Conservation (phyloP, 92 coral and sea anemone species). For the Epizoanthus stellaris region DNA sequence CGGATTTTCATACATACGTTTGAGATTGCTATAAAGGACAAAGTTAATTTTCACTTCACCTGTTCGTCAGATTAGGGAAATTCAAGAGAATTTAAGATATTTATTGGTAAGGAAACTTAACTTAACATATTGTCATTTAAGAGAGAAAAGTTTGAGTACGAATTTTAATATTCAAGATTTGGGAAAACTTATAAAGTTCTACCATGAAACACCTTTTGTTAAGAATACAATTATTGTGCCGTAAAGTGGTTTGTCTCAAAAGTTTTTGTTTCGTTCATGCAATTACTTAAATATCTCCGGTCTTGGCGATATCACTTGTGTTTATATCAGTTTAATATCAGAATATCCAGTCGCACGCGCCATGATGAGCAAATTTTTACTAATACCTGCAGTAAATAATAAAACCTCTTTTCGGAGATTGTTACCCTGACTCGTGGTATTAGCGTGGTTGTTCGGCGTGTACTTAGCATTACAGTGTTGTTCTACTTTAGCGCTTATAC, state of each 20-base stretch:
- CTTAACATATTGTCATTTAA: constrained; percentile 35
- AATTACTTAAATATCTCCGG: constrained; percentile 47
- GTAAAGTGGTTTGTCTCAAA: constrained; percentile 44
- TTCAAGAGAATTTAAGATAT: constrained; percentile 37
- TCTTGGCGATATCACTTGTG: constrained; percentile 35
- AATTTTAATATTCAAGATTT: not conserved
- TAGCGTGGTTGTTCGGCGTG: not conserved
- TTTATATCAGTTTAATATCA: constrained; percentile 2
- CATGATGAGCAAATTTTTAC: constrained; percentile 1
- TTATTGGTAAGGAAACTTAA: constrained; percentile 42
- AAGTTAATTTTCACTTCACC: not conserved
- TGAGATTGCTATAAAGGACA: not conserved
- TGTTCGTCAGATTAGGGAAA: constrained; percentile 30
- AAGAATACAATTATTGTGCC: constrained; percentile 40
- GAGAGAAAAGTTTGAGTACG: constrained; percentile 11
- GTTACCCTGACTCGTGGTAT: not conserved
- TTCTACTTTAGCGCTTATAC: too few relatives aligned
- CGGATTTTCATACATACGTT: constrained; percentile 27
- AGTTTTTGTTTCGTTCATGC: constrained; percentile 43
- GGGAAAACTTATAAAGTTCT: constrained; percentile 34
- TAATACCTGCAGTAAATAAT: not conserved
- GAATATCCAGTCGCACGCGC: not conserved
- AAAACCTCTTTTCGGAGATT: not conserved
- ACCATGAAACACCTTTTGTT: constrained; percentile 33
- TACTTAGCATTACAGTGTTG: not conserved